phyloP scores from a whole-genome alignment of 2,797 vertebrate genomes.

The Ataeniobius toweri region DNA sequence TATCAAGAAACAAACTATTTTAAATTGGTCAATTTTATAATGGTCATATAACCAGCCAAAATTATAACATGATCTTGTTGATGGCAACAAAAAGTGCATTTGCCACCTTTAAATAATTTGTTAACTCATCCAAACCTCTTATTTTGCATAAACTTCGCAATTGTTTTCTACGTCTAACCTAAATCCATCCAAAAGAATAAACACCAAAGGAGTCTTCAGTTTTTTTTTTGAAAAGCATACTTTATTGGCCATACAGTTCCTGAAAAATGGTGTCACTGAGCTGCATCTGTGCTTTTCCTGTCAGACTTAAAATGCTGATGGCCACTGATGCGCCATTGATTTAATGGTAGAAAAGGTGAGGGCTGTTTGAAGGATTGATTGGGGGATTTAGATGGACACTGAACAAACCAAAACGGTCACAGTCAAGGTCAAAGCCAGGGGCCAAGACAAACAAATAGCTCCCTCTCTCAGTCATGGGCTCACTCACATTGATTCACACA shows the following conservation, averaged over 20 bases:
- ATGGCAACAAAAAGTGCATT: neutral
- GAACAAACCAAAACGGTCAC: conserved; percentile 68
- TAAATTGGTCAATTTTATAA: neutral
- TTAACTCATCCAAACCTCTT: neutral
- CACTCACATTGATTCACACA: conserved; percentile 31
- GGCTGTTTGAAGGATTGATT: conserved; percentile 76
- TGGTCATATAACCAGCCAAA: neutral
- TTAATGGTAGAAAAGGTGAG: conserved; percentile 66
- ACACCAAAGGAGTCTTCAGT: neutral
- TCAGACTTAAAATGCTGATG: conserved; percentile 49
- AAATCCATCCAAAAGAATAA: neutral
- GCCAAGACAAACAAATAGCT: conserved; percentile 75
- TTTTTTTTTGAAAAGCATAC: neutral
- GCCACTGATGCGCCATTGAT: conserved; percentile 70
- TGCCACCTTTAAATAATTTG: too few species aligned
- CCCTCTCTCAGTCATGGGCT: conserved; percentile 39
- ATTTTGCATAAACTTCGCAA: neutral
- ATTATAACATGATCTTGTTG: neutral
- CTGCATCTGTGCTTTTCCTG: conserved; percentile 40
- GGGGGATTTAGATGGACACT: conserved; percentile 78
- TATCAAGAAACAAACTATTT: neutral
- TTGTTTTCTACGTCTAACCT: neutral
- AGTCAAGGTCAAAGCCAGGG: conserved; percentile 67
- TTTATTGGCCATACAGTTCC: conserved; percentile 26
- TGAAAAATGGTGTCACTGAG: conserved; percentile 32